These are phyloP conservation scores for Osedax fenrisi DNA, from an alignment of 2,888 invertebrate genomes.

Conservation along the genomic window DNA sequence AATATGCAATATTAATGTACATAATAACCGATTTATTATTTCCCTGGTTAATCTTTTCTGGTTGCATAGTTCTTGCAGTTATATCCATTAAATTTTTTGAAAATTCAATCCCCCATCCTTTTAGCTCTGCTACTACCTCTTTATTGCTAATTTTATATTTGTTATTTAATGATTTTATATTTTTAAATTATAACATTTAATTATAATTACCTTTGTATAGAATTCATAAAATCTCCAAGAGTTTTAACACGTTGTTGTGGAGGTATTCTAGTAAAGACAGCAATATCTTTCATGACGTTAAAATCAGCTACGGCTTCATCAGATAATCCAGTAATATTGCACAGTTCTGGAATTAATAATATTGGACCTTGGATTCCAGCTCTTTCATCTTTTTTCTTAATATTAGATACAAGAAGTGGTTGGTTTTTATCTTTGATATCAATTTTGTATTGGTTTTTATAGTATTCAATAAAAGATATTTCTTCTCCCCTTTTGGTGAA, in stretches of 20 bases:
- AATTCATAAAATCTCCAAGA: neutral
- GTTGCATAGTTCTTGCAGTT: constrained; percentile 59
- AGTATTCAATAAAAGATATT: constrained; percentile 66
- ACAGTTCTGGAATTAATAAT: constrained; percentile 70
- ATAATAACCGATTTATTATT: too few species aligned
- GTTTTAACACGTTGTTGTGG: constrained; percentile 55
- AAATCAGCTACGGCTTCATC: constrained; percentile 54
- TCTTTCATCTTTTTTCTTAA: constrained; percentile 57
- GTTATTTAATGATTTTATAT: too few species aligned
- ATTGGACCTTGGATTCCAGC: constrained; percentile 61
- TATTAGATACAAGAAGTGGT: constrained; percentile 66
- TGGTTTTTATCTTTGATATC: constrained; percentile 59
- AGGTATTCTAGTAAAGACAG: constrained; percentile 62
- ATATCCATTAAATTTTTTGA: constrained; percentile 58
- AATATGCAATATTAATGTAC: too few species aligned
- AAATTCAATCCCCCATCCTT: constrained; percentile 64
- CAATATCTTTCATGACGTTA: constrained; percentile 61
- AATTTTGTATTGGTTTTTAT: constrained; percentile 52
- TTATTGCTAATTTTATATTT: constrained; percentile 38
- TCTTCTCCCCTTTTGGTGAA: constrained; percentile 55
- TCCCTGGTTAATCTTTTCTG: constrained; percentile 56
- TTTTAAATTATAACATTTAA: too few species aligned
- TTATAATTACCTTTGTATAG: neutral
- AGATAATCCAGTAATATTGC: constrained; percentile 62
- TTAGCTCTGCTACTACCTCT: constrained; percentile 48